phyloP scores from a whole-genome alignment of 1,140 invertebrate genomes.

The Battus philenor region DNA sequence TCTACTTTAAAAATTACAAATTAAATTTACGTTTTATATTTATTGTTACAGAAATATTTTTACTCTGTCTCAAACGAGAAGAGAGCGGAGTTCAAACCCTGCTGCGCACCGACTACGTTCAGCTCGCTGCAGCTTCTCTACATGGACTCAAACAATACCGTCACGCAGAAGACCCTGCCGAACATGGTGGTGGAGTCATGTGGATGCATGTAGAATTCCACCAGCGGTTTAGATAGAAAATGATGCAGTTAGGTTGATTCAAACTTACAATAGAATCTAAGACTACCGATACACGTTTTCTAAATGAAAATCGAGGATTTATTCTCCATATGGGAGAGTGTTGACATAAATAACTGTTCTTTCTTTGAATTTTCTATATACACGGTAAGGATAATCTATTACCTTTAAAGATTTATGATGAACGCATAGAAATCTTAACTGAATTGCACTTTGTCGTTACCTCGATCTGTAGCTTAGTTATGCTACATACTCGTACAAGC shows the following conservation, averaged over 20 bases:
- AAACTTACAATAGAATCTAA: neutral
- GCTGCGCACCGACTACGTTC: conserved; percentile 86
- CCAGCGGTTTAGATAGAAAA: neutral
- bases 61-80: conserved; percentile 59
- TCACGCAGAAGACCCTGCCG: conserved; percentile 84
- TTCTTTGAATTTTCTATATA: no score
- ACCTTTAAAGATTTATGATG: no score
- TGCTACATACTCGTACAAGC: no score
- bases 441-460: no score
- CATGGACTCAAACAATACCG: conserved; percentile 83
- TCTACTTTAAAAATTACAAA: neutral
- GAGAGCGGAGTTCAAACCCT: conserved; percentile 81
- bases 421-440: no score
- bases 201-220: conserved; percentile 85
- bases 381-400: no score
- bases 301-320: no score
- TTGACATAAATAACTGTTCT: no score
- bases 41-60: conserved; percentile 79
- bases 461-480: no score
- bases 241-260: no score
- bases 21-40: conserved; percentile 23
- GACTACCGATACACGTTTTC: no score
- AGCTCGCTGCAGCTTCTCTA: conserved; percentile 85
- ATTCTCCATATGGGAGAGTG: no score
- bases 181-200: conserved; percentile 91